Evolutionary conservation across 2,888 invertebrate species (phyloP).

Genomic region (Ametastegia equiseti): DNA sequence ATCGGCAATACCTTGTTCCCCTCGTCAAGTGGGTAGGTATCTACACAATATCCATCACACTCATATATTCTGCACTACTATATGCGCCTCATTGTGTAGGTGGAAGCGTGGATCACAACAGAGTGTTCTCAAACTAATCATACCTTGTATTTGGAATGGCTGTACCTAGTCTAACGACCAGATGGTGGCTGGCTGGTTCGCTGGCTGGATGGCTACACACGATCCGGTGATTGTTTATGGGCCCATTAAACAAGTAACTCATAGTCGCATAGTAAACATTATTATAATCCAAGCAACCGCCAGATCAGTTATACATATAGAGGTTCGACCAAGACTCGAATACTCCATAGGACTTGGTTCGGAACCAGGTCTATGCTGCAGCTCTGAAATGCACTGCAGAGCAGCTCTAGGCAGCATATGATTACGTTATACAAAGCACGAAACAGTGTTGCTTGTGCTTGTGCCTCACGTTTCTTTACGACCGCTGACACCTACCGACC

Average conservation of each 20-base stretch:
- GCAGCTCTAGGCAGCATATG: conserved; percentile 54
- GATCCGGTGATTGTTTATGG: conserved; percentile 67
- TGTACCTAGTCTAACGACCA: conserved; percentile 61
- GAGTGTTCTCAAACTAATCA: conserved; percentile 46
- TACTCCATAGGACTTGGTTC: background rate
- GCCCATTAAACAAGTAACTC: conserved; percentile 65
- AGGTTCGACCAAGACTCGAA: conserved; percentile 9
- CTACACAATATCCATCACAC: conserved; percentile 30
- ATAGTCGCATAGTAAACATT: conserved; percentile 67
- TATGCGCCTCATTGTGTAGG: background rate
- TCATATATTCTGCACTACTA: conserved; percentile 21
- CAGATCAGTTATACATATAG: conserved; percentile 12
- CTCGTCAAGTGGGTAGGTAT: conserved; percentile 21
- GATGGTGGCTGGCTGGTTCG: conserved; percentile 60
- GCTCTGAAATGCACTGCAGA: conserved; percentile 45
- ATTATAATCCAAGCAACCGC: conserved; percentile 65
- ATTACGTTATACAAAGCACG: conserved; percentile 62
- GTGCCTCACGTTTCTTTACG: conserved; percentile 62
- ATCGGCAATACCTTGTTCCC: conserved; percentile 1
- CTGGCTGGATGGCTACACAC: conserved; percentile 57
- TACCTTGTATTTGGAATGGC: conserved; percentile 41
- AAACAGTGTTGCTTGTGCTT: conserved; percentile 52
- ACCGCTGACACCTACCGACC: conserved; percentile 67
- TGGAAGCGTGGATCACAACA: conserved; percentile 37
- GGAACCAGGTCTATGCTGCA: background rate